Percentiles rank a stretch among this genome's conserved stretches.
These are phyloP conservation scores for Aleiodes sp. DNA, from an alignment of 1,140 invertebrate species.

Conservation along the genomic window DNA sequence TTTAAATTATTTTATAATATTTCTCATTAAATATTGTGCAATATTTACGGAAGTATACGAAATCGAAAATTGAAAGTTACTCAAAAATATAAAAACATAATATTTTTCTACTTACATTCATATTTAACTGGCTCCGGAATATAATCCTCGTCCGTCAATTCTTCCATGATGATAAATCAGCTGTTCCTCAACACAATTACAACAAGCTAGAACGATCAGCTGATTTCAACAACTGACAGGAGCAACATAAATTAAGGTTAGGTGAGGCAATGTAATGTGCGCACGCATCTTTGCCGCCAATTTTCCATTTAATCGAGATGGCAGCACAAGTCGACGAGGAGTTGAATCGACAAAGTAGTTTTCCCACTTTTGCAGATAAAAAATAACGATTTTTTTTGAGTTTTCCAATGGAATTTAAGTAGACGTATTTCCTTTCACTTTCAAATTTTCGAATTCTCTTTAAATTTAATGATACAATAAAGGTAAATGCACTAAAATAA, in stretches of 20 bases:
- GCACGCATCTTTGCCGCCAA: no score
- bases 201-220: slow-evolving; percentile 52
- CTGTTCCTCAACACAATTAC: slow-evolving; percentile 48
- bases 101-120: slow-evolving; percentile 73
- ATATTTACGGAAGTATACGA: no score
- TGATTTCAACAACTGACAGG: slow-evolving; percentile 49
- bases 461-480: no score
- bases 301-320: not conserved
- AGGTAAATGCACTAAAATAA: no score
- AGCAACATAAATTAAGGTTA: slow-evolving; percentile 3
- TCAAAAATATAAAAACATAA: not conserved
- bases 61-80: not conserved
- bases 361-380: no score
- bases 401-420: no score
- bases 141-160: slow-evolving; percentile 68
- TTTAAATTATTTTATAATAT: not conserved
- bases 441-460: no score
- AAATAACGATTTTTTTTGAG: no score
- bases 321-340: not conserved
- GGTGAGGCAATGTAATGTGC: not conserved
- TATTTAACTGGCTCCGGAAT: slow-evolving; percentile 71
- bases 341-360: not conserved
- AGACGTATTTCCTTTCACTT: no score
- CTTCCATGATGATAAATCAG: slow-evolving; percentile 60
- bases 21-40: no score